phyloP scores from a whole-genome alignment of 2,888 invertebrate species.

The Glaucopsyche alexis region DNA sequence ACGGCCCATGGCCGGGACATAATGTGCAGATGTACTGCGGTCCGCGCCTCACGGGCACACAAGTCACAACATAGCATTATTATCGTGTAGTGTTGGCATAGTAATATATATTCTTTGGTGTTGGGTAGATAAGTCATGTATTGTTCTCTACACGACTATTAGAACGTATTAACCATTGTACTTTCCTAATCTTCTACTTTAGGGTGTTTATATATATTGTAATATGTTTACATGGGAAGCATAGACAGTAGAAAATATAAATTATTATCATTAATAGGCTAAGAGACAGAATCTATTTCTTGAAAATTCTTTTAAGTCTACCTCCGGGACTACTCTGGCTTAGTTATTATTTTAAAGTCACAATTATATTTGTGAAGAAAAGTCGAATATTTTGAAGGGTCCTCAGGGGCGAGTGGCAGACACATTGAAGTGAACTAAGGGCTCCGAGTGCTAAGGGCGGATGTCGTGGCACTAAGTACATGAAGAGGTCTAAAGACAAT shows the following conservation, averaged over 20 bases:
- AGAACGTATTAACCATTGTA: no score
- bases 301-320: background rate
- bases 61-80: background rate
- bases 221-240: no score
- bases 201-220: no score
- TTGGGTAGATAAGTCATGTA: background rate
- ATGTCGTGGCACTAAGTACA: background rate
- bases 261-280: no score
- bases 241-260: no score
- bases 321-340: background rate
- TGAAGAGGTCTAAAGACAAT: background rate
- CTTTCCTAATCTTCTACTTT: no score
- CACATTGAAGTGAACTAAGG: slow-evolving; percentile 3
- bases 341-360: background rate
- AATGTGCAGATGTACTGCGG: slow-evolving; percentile 2
- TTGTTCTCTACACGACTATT: background rate
- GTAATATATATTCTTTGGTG: no score
- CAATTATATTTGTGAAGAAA: background rate
- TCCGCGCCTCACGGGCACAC: background rate
- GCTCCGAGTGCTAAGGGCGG: background rate
- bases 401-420: background rate
- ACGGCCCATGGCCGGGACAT: background rate
- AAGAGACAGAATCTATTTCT: no score
- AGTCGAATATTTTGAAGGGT: background rate
- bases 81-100: background rate